Evolutionary conservation across 2,888 invertebrate genomes (phyloP), one percentile per base, ranked within the genome.

Genomic region (Tribolium freemani): DNA sequence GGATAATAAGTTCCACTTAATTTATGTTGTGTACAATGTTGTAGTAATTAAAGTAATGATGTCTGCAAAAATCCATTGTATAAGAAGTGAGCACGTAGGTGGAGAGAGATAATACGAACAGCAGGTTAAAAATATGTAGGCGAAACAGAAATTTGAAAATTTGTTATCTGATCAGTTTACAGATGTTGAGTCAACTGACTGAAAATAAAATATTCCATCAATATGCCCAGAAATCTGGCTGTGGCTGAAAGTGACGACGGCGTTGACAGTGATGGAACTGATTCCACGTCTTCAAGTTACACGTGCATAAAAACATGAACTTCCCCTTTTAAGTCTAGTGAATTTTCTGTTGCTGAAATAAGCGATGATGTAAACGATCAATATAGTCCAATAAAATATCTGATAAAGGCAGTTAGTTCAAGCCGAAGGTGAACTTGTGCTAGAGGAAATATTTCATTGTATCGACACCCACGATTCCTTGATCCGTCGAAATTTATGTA

Each of bases 381-480:
- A 60, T 60, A 60, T 48, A 20, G 3, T 16, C 10, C 45, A 45
- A 45, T 45, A 58, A 58, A 45, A 16, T 38, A 38, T 38, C 31
- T 9, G 53, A 53, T 53, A 53, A 53, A 58, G 31, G 45, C 20
- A 13, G 45, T n/a, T n/a, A n/a, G n/a, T 58, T 58, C 57, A 58
- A 60, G 60, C 21, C 61, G 61, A 61, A 61, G 61, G 61, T 50
- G 20, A 61, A 61, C 64, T 53, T 64, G 64, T 53, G 11, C 2
- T 31, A 53, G 44, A 48, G 50, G 16, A n/a, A n/a, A 60, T 60
- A 60, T 46, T 46, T 60, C 10, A 21, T 60, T 60, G 60, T 50
- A 48, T 31, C 9, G 38, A 6, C 51, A 53, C 64, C 64, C 51
- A 64, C 64, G 44, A 50, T 21, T 50, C 26, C 31, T 61, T 63